Conservation (phyloP, 2,113 vertebrate species). For the Gymnogyps californianus region DNA sequence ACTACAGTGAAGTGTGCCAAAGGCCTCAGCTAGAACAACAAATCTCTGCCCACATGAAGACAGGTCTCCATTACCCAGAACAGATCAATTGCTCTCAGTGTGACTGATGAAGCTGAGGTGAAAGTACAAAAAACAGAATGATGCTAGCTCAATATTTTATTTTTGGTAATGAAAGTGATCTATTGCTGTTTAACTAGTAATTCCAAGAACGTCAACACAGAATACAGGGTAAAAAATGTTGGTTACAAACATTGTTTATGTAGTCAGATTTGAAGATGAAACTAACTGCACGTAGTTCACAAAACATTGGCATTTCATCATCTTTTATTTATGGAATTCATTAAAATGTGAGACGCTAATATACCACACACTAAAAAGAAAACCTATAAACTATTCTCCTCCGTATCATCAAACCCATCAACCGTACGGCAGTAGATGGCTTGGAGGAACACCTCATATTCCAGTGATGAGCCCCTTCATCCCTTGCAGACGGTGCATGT, state of each 20-base stretch:
- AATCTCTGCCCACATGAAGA: background rate
- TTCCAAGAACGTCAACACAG: conserved; percentile 28
- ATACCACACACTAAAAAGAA: conserved; percentile 18
- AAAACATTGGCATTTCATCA: conserved; percentile 54
- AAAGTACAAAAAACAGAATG: background rate
- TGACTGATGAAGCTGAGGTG: background rate
- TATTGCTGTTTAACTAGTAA: conserved; percentile 18
- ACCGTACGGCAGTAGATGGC: background rate
- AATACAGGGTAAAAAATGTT: conserved; percentile 15
- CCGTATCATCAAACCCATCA: conserved; percentile 21
- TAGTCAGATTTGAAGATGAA: conserved; percentile 55
- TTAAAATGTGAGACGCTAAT: conserved; percentile 46
- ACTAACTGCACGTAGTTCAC: background rate
- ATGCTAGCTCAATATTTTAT: background rate
- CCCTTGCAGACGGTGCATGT: background rate
- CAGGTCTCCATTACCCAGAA: background rate
- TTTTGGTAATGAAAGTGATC: conserved; percentile 38
- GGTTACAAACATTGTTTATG: conserved; percentile 8
- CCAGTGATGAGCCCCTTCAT: background rate
- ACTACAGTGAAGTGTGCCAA: background rate
- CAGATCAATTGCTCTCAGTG: background rate
- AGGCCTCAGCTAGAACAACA: background rate
- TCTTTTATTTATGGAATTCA: conserved; percentile 72
- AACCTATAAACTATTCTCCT: conserved; percentile 9
- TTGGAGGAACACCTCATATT: background rate